Conservation (phyloP, 2,113 vertebrate genomes). For the Phoxinus phoxinus region DNA sequence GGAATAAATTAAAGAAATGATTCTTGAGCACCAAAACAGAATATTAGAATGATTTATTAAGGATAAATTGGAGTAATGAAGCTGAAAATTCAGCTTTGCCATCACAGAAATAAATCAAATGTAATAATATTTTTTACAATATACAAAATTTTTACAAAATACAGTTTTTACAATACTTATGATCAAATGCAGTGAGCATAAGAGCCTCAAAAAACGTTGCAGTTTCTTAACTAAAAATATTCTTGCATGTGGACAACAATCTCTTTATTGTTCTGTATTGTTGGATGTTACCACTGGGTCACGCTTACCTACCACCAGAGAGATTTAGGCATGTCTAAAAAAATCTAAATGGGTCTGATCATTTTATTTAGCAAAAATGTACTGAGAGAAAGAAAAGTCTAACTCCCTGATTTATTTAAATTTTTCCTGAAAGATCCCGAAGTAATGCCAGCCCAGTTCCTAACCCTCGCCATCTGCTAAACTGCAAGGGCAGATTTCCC, state of each 20-base stretch:
- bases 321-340: not conserved
- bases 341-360: constrained; percentile 13
- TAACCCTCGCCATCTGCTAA: constrained; percentile 31
- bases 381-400: not conserved
- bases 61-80: not conserved
- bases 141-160: too few relatives aligned
- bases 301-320: not conserved
- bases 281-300: constrained; percentile 11
- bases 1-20: not conserved
- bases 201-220: not conserved
- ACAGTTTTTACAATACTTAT: not conserved
- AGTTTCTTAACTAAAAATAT: not conserved
- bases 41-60: not conserved
- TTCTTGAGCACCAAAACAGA: not conserved
- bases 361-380: not conserved
- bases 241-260: constrained; percentile 3
- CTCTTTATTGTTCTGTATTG: not conserved
- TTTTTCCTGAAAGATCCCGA: not conserved
- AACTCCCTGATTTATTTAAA: too few relatives aligned
- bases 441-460: constrained; percentile 1
- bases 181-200: not conserved
- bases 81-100: not conserved
- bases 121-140: not conserved
- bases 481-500: not conserved
- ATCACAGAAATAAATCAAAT: not conserved